These are phyloP conservation scores for Pimpla rufipes DNA, from an alignment of 2,888 invertebrate species.

Conservation along the genomic window DNA sequence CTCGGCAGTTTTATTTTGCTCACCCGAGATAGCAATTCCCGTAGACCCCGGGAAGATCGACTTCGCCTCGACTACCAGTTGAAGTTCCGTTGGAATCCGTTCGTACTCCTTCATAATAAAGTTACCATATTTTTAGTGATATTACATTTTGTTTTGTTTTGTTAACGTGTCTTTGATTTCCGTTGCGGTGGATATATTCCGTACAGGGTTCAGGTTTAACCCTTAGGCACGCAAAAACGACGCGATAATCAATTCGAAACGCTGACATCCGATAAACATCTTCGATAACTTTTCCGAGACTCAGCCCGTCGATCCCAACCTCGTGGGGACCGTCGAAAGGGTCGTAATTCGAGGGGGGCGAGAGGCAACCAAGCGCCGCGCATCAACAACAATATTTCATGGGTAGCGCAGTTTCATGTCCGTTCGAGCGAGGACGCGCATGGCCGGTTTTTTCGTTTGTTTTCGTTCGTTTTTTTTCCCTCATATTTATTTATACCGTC, in stretches of 20 bases:
- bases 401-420: conserved; percentile 55
- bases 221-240: not conserved
- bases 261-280: conserved; percentile 56
- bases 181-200: too few species aligned
- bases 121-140: not conserved
- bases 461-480: conserved; percentile 36
- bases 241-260: conserved; percentile 61
- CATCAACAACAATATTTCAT: conserved; percentile 62
- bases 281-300: conserved; percentile 27
- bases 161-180: too few species aligned
- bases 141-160: too few species aligned
- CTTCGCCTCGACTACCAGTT: too few species aligned
- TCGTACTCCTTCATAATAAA: too few species aligned
- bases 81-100: too few species aligned
- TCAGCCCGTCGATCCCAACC: conserved; percentile 17
- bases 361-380: conserved; percentile 3
- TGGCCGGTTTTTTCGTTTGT: conserved; percentile 39
- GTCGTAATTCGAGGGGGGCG: conserved; percentile 1
- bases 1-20: not conserved
- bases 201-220: too few species aligned
- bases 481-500: conserved; percentile 48
- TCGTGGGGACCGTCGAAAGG: not conserved
- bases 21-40: too few species aligned
- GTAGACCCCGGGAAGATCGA: too few species aligned
- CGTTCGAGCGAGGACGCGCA: conserved; percentile 45